phyloP scores from a whole-genome alignment of 37 sponge, comb jelly and placozoan species.

The Beroe forskalii region DNA sequence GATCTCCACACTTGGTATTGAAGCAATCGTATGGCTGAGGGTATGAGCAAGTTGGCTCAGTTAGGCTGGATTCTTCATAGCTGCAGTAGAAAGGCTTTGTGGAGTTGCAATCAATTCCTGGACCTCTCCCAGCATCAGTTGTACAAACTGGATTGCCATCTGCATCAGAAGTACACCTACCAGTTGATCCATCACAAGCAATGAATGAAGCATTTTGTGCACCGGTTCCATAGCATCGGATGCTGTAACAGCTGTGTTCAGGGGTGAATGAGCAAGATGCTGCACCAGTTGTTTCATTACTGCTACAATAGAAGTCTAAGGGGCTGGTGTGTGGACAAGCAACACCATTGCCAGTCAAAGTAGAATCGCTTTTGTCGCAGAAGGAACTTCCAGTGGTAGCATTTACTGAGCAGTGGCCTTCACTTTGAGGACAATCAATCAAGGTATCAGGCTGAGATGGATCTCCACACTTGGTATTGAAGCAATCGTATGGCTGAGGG shows the following conservation, averaged over 20 bases:
- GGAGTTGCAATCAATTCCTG: neutral
- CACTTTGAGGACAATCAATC: neutral
- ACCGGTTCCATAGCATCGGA: neutral
- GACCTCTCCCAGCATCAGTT: neutral
- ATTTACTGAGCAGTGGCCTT: neutral
- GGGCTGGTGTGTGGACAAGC: neutral
- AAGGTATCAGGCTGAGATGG: neutral
- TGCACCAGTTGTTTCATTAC: neutral
- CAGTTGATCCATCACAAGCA: neutral
- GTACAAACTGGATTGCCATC: neutral
- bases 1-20: neutral
- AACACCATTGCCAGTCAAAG: neutral
- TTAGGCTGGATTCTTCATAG: neutral
- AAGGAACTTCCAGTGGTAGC: neutral
- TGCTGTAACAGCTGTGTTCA: neutral
- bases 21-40: neutral
- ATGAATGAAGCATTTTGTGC: neutral
- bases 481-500: neutral
- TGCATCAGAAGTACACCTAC: neutral
- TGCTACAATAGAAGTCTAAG: conserved; percentile 8
- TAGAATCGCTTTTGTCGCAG: neutral
- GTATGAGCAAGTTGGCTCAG: neutral
- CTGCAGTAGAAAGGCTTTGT: neutral
- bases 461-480: neutral
- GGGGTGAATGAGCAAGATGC: neutral